Conservation (phyloP, 2,888 invertebrate genomes). For the Phrixothrix hirtus region DNA sequence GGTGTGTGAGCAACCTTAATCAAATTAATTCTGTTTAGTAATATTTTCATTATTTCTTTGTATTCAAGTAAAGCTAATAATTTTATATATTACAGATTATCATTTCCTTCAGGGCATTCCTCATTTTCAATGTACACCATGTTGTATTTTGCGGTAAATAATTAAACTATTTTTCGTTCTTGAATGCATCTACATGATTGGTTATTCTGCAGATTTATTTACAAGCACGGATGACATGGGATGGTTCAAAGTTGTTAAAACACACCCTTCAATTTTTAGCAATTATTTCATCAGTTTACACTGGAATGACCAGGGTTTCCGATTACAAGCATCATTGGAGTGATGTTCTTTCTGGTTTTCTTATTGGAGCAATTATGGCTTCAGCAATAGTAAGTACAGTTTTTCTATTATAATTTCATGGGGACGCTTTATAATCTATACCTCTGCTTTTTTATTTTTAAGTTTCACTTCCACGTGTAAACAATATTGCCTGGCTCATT, state of each 20-base stretch:
- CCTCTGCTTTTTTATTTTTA: neutral
- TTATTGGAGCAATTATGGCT: conserved; percentile 70
- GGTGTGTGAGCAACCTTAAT: too few relatives aligned
- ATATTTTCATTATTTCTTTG: too few relatives aligned
- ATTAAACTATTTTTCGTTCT: neutral
- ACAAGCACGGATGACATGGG: conserved; percentile 82
- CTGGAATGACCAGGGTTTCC: conserved; percentile 87
- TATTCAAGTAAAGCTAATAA: too few relatives aligned
- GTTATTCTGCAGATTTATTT: conserved; percentile 73
- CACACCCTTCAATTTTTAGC: conserved; percentile 84
- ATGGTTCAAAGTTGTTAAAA: conserved; percentile 76
- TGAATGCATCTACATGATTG: neutral
- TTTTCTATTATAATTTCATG: neutral
- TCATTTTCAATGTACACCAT: conserved; percentile 87
- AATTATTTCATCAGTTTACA: conserved; percentile 80
- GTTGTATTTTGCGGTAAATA: conserved; percentile 82
- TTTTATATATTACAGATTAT: conserved; percentile 63
- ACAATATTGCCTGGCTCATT: neutral
- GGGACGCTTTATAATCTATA: neutral
- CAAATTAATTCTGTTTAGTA: too few relatives aligned
- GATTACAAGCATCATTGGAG: conserved; percentile 99
- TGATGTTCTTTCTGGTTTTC: conserved; percentile 85
- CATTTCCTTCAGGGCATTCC: conserved; percentile 91
- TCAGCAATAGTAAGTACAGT: conserved; percentile 68
- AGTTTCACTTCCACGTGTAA: neutral